Base-by-base conservation (phyloP, 2,797 vertebrate species). In the Danio albolineatus region DNA sequence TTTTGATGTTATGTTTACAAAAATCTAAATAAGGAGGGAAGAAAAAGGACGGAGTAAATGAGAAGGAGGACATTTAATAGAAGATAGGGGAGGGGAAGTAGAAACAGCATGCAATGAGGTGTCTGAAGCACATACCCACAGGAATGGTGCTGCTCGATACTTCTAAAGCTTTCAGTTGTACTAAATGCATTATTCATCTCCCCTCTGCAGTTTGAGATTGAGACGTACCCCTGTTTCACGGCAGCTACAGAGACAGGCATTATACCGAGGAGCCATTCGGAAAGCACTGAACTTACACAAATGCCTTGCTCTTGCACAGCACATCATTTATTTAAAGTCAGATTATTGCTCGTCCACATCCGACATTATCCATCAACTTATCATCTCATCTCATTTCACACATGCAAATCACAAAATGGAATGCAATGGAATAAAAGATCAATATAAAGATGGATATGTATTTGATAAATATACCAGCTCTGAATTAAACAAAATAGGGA, bases 161-260 rank as follows among this genome's bases (percentile, higher is more conserved):
- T 81, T 87, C 83, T 85, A 66, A 87, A 85, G 79, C 73, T 84
- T 85, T 85, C 74, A 78, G 76, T 86, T 82, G 82, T 75, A 79
- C 85, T 83, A 77, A 76, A 75, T 89, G 80, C 82, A 84, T 90
- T 89, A 91, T 90, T 88, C 78, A 89, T 87, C 59, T 28, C 71
- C 49, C 54, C 83, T 61, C 70, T 75, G 82, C 77, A 84, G 76
- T 81, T 73, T 80, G 83, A 83, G 83, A 84, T 76, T 85, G 76
- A 82, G 76, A 82, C 61, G 14, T 80, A 74, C 19, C 72, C 69
- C 51, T 62, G 17, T 67, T 78, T 79, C 73, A 48, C 28, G 56
- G 59, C 51, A 69, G 28, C 78, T 61, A 74, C 43, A 49, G 61
- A 65, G 48, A 73, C 39, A n/a, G 64, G 46, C 19, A 64, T 57